Evolutionary conservation across 2,797 vertebrate species (phyloP).

Genomic region (Varecia variegata): DNA sequence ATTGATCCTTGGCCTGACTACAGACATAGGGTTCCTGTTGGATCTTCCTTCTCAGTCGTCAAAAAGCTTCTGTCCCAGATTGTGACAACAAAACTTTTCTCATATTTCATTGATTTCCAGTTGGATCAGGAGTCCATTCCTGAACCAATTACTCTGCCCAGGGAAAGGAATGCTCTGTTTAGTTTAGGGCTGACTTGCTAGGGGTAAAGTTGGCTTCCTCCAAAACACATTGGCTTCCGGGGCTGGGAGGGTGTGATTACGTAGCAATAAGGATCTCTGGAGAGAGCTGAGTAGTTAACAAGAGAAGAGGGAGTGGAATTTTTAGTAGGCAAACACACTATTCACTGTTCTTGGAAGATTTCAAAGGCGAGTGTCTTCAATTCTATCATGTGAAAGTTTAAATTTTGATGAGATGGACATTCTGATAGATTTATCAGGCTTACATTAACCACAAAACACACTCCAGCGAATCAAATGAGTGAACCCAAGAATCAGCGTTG

Average conservation of each 20-base stretch:
- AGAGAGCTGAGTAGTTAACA: not conserved
- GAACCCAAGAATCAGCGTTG: not conserved
- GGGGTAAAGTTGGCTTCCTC: not conserved
- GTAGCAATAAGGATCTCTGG: not conserved
- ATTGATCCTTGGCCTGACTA: not conserved
- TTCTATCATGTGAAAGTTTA: constrained; percentile 6
- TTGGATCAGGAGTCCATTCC: not conserved
- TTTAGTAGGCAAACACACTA: constrained; percentile 28
- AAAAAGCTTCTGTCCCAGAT: not conserved
- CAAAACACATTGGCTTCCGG: not conserved
- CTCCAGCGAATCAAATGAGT: constrained; percentile 4
- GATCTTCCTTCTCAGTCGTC: not conserved
- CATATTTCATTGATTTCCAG: not conserved
- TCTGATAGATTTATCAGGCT: not conserved
- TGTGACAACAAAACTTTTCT: not conserved
- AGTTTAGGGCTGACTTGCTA: not conserved
- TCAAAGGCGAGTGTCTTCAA: constrained; percentile 17
- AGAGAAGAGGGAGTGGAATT: not conserved
- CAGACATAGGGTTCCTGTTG: not conserved
- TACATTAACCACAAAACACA: not conserved
- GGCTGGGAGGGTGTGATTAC: not conserved
- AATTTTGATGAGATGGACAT: constrained; percentile 10
- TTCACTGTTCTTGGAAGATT: not conserved
- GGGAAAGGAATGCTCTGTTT: not conserved
- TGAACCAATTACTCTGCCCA: not conserved